Evolutionary conservation across 2,888 invertebrate species (phyloP), one percentile per base, ranked within the genome.

Genomic region (Epiblema foenella): DNA sequence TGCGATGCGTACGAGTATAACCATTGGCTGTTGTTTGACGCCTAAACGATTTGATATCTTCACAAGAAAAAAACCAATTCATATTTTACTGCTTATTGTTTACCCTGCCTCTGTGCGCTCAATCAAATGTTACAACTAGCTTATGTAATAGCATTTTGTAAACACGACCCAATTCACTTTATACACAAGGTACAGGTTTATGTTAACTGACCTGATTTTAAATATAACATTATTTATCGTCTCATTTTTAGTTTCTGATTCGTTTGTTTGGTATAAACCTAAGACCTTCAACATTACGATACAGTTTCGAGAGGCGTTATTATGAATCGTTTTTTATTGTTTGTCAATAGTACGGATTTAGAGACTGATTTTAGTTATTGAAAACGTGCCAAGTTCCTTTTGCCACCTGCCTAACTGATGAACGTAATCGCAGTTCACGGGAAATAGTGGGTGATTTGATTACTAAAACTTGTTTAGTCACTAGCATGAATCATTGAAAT

Each of bases 321-420:
- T 12, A 46, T 64, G 11, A 54, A 56, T 39, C 29, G 42, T 37
- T 49, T 52, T 68, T 72, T 52, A 73, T 72, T 46, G 74, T 75
- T 76, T 77, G 69, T 75, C 74, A 77, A 75, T 74, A 74, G 65
- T 75, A 71, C 75, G 58, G 62, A 78, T 80, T 81, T 78, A 80
- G 79, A 77, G 76, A 80, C 77, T 74, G 74, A 75, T 80, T 56
- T 46, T 79, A 78, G 77, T 75, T 79, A 81, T 82, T 85, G 84
- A 86, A 81, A 70, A 75, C 69, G 69, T 84, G 85, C 84, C 85
- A 87, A 85, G 81, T 83, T 80, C 78, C 76, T 77, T n/a, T 75
- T 74, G 79, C 75, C 76, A 79, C 77, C 78, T 73, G 72, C 76
- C 78, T 73, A 72, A 76, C 76, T 76, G 73, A 76, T 74, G 72